Base-by-base conservation (phyloP, 2,888 invertebrate genomes). In the Branchipolynoe longqiensis region DNA sequence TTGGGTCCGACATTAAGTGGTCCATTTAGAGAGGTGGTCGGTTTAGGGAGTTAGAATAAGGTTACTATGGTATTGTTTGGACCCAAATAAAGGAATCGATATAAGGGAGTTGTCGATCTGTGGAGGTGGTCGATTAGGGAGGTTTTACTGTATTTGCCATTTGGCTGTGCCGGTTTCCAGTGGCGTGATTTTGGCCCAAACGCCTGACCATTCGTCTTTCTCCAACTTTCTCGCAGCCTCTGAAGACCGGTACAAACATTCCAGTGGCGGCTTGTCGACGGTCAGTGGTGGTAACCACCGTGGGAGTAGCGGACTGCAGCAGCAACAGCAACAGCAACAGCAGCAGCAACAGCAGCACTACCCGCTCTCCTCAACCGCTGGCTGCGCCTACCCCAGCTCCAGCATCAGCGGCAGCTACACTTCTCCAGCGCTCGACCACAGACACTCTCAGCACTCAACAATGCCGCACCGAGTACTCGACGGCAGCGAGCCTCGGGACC, bases 161-260 rank as follows among this genome's bases (percentile, higher is more conserved):
- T n/a, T n/a, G n/a, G n/a, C n/a, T n/a, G n/a, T n/a, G n/a, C n/a
- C n/a, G n/a, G n/a, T n/a, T n/a, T n/a, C n/a, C n/a, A n/a, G n/a
- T n/a, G n/a, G n/a, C n/a, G n/a, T n/a, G n/a, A n/a, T n/a, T n/a
- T n/a, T n/a, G n/a, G n/a, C n/a, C n/a, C n/a, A n/a, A n/a, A n/a
- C n/a, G n/a, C 48, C 8, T 48, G 48, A 12, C 18, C 48, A 48
- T 48, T 48, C 18, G 48, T 48, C 18, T 48, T 18, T 48, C 18
- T 25, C 58, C 58, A 58, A 38, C 6, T 38, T 82, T 82, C n/a
- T n/a, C n/a, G 2, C 83, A 83, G 83, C 83, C 64, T 62, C 83
- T 31, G 84, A 69, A 40, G 62, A 73, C 73, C 48, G 73, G 41
- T 82, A 85, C 82, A 85, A 81, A 85, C 85, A 85, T 85, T 85